Evolutionary conservation across 2,888 invertebrate species (phyloP), one percentile per base, ranked within the genome.

Genomic region (Amblyjoppa proteus): DNA sequence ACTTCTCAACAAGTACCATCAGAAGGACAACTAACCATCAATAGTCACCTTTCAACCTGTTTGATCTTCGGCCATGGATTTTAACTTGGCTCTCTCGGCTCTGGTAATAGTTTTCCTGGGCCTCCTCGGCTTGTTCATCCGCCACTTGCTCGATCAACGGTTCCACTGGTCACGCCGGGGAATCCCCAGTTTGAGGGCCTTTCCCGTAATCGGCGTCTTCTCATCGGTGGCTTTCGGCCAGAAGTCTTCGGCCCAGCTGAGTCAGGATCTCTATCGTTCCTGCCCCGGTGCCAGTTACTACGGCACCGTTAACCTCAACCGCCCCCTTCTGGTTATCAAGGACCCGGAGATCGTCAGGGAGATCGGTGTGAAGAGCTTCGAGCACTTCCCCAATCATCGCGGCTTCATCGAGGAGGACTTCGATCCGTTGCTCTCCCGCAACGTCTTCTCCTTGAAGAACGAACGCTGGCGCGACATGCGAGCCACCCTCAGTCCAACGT

Each of bases 301-400:
- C 0, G 93, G 92, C 0, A 64, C 83, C 16, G 91, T 92, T 83
- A 91, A 91, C n/a, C 90, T 93, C 45, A 58, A 58, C 0, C 84
- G 75, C 0, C 93, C 93, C 0, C 28, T 78, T 0, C 11, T 92
- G 7, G 0, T 94, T 3, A 5, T 94, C 0, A 89, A 89, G 5
- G 93, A 94, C 82, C 90, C 92, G 0, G 91, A 94, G 3, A 61
- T 94, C 16, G 90, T 94, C 13, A 93, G 90, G 71, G 89, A 91
- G 5, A 71, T 93, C 5, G 86, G 87, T 1, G 89, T 92, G 6
- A 93, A 92, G 56, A 90, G 88, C 69, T 93, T 93, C 70, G 91
- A 93, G 2, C 87, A 89, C 41, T 93, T 92, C 28, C 87, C 89
- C 0, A 91, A 94, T 76, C 93, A 92, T 76, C 86, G 87, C 3